Conservation (phyloP, 2,797 vertebrate genomes). For the Ataeniobius toweri region DNA sequence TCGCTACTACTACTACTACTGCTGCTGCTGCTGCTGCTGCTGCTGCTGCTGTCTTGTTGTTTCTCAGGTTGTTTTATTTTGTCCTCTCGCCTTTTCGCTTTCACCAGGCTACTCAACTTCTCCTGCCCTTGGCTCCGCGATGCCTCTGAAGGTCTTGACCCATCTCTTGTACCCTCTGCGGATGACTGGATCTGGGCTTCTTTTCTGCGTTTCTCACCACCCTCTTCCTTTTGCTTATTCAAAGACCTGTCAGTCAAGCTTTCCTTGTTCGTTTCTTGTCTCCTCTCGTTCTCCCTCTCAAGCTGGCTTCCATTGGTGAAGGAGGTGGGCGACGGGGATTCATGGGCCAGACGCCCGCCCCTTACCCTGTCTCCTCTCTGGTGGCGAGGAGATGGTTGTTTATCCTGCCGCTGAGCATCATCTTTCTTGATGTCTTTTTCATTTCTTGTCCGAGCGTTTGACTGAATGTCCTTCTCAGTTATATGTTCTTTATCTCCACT, state of each 20-base stretch:
- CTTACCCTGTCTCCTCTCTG: slow-evolving; percentile 44
- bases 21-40: slow-evolving; percentile 48
- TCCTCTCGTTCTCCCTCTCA: slow-evolving; percentile 53
- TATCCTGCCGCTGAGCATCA: slow-evolving; percentile 30
- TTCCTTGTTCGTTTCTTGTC: slow-evolving; percentile 30
- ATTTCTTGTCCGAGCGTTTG: slow-evolving; percentile 4
- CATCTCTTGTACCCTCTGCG: slow-evolving; percentile 10
- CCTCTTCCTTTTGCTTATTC: slow-evolving; percentile 32
- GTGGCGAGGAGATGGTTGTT: slow-evolving; percentile 40
- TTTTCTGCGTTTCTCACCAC: slow-evolving; percentile 27
- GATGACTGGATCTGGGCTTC: neutral
- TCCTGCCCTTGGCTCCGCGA: slow-evolving; percentile 22
- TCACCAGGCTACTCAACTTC: slow-evolving; percentile 34
- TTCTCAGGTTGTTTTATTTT: slow-evolving; percentile 41
- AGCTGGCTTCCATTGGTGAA: slow-evolving; percentile 59
- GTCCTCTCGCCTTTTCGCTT: slow-evolving; percentile 33
- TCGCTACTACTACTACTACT: slow-evolving; percentile 35
- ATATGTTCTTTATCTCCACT: slow-evolving; percentile 55
- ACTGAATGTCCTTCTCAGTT: slow-evolving; percentile 20
- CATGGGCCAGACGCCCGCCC: slow-evolving; percentile 18
- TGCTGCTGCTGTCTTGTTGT: slow-evolving; percentile 53
- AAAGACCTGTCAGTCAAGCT: slow-evolving; percentile 21
- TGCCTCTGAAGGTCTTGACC: slow-evolving; percentile 9
- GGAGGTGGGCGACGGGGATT: slow-evolving; percentile 49
- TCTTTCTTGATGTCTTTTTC: slow-evolving; percentile 53